Evolutionary conservation across 2,797 vertebrate species (phyloP).

Genomic region (Paramormyrops hopkinsi): DNA sequence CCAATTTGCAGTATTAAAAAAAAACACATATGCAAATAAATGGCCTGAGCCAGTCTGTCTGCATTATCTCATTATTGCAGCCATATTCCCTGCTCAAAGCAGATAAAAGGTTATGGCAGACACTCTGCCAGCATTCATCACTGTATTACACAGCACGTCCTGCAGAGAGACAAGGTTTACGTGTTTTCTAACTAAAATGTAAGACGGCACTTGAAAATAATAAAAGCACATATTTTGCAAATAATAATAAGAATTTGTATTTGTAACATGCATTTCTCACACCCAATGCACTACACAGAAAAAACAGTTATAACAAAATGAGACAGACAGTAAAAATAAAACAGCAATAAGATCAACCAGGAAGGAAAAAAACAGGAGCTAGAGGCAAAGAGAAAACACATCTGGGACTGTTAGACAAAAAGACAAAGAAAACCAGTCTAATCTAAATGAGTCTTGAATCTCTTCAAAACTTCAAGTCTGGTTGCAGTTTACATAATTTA

Average conservation of each 20-base stretch:
- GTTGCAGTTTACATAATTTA: not conserved
- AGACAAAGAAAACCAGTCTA: not conserved
- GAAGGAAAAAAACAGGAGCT: not conserved
- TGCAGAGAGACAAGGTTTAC: not conserved
- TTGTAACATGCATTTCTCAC: not conserved
- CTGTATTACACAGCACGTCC: not conserved
- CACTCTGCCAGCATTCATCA: not conserved
- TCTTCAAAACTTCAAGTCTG: not conserved
- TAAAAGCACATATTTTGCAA: not conserved
- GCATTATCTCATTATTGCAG: conserved; percentile 15
- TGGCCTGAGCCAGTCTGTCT: not conserved
- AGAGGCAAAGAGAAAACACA: not conserved
- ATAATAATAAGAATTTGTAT: not conserved
- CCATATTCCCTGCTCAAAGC: not conserved
- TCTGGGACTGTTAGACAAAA: not conserved
- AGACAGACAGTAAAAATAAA: not conserved
- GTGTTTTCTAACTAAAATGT: not conserved
- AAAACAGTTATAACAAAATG: not conserved
- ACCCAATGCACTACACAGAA: not conserved
- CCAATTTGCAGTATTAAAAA: conserved; percentile 11
- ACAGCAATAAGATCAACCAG: not conserved
- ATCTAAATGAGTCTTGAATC: not conserved
- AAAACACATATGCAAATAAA: conserved; percentile 6
- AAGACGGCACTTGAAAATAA: not conserved
- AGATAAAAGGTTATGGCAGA: not conserved